Conservation (phyloP, 1,140 invertebrate species). For the Leucophenga varia region DNA sequence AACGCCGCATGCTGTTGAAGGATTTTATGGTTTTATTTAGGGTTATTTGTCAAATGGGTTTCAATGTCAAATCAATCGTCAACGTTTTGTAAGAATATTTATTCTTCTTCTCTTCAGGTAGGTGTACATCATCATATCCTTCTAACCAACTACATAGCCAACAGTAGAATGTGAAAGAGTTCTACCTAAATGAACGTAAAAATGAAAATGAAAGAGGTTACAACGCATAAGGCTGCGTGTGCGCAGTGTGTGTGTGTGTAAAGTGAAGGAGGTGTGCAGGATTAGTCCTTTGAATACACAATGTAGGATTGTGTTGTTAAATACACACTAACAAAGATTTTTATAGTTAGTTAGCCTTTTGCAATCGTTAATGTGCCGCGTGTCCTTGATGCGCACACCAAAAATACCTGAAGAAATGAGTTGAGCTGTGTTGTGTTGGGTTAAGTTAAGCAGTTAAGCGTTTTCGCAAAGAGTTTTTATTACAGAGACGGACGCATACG, state of each 20-base stretch:
- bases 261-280: conserved; percentile 39
- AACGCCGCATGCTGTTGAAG: conserved; percentile 43
- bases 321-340: too few species aligned
- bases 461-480: conserved; percentile 50
- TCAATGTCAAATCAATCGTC: conserved; percentile 53
- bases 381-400: conserved; percentile 41
- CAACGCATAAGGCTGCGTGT: too few species aligned
- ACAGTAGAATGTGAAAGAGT: too few species aligned
- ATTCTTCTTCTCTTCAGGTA: background rate
- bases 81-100: background rate
- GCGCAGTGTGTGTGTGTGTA: conserved; percentile 22
- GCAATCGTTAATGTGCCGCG: conserved; percentile 35
- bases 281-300: too few species aligned
- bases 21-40: conserved; percentile 55
- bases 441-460: too few species aligned
- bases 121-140: too few species aligned
- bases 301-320: too few species aligned
- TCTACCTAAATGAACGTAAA: too few species aligned
- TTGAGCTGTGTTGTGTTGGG: too few species aligned
- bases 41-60: conserved; percentile 35
- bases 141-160: too few species aligned
- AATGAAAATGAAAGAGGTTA: conserved; percentile 54
- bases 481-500: conserved; percentile 22
- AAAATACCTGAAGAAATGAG: background rate
- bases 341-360: too few species aligned